These are phyloP conservation scores for Bettongia penicillata DNA, from an alignment of 2,113 vertebrate genomes.

Conservation along the genomic window DNA sequence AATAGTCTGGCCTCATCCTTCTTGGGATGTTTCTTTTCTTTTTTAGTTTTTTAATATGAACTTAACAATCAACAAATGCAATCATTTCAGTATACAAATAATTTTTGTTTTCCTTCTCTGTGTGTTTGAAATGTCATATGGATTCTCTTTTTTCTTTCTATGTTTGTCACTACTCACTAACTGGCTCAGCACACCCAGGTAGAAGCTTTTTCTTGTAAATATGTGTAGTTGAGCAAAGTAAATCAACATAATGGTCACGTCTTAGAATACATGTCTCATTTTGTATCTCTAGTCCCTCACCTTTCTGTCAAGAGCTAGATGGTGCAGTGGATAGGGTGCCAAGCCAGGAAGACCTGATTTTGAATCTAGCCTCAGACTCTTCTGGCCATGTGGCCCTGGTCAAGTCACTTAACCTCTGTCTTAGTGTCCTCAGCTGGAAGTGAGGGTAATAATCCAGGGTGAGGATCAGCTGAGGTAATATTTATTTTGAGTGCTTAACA, in stretches of 20 bases:
- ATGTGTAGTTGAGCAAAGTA: neutral
- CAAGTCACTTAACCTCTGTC: neutral
- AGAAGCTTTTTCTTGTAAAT: neutral
- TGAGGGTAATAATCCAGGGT: neutral
- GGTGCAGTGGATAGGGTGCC: too few species aligned
- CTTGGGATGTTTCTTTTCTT: neutral
- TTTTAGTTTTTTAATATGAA: neutral
- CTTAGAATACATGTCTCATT: too few species aligned
- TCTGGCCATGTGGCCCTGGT: too few species aligned
- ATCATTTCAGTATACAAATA: neutral
- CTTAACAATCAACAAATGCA: neutral
- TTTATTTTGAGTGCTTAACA: neutral
- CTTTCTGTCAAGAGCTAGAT: too few species aligned
- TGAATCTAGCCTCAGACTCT: too few species aligned
- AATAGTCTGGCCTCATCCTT: neutral
- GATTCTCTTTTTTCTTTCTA: too few species aligned
- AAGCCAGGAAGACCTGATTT: too few species aligned
- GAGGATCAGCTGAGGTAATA: neutral
- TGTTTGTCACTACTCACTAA: too few species aligned
- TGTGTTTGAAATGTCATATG: too few species aligned
- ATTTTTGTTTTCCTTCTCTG: too few species aligned
- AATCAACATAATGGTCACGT: neutral
- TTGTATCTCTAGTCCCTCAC: too few species aligned
- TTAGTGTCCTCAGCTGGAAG: neutral
- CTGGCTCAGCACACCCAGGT: too few species aligned